Base-by-base conservation (phyloP, 2,113 vertebrate genomes). In the Paralichthys olivaceus region DNA sequence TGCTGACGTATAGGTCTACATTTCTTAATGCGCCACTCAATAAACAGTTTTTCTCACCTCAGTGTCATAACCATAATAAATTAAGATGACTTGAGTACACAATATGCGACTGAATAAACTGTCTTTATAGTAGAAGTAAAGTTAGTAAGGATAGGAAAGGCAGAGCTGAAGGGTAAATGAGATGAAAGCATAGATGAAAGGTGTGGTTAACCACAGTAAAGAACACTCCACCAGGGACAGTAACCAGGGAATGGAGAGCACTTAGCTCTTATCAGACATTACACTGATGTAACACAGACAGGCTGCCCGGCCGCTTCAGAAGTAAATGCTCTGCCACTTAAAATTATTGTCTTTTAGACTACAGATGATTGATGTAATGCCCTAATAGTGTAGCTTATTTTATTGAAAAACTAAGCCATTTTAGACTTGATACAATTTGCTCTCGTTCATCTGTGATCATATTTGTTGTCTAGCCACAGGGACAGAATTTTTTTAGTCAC, bases 151-250 rank as follows among this genome's bases (percentile, higher is more conserved):
- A 23, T 47, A 66, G 69, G 72, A 59, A 37, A 61, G 65, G 49
- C 58, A 77, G 77, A 5, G 43, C 13, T 89, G 76, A 80, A 72
- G 81, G 78, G 69, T 66, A 55, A 78, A 54, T 71, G 49, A 84
- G 82, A 86, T 81, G 84, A 91, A 84, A 85, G 89, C 51, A 70
- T 56, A 84, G 87, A 85, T 90, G 80, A 90, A 87, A 91, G 87
- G 74, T 87, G 84, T 81, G 83, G 84, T 90, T 80, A 79, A 82
- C 81, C 69, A 66, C 81, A 55, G 81, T 70, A 75, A 83, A 89
- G 69, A 69, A 84, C 81, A 77, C 73, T 74, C 58, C 77, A 83
- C 76, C 9, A 54, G 80, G 70, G 78, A 85, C 83, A 77, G 73
- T 81, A 80, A 84, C 69, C 70, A 73, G 78, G 84, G 60, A 78